A percentile compares a stretch with the other conserved stretches of the same genome.
Evolutionary conservation across 64 coral and sea anemone species (phyloP).

Genomic region (Pocillopora verrucosa): DNA sequence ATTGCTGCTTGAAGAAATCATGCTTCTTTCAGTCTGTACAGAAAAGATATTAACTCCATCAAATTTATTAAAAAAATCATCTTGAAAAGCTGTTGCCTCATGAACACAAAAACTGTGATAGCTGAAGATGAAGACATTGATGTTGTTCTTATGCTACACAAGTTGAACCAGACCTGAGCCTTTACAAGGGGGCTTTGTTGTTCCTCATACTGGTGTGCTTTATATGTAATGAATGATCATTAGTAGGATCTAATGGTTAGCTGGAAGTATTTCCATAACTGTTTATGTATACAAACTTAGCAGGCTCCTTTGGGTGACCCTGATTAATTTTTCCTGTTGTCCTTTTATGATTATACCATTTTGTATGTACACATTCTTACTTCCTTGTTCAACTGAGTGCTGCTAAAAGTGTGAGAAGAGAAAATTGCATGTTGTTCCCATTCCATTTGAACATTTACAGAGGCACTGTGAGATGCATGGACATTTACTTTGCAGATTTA

Average conservation of each 20-base stretch:
- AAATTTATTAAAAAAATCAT: neutral
- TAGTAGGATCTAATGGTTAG: neutral
- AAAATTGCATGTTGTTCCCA: too few relatives aligned
- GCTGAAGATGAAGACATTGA: neutral
- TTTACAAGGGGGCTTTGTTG: neutral
- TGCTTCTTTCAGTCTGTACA: neutral
- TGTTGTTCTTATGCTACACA: neutral
- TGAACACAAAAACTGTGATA: neutral
- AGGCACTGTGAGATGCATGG: too few relatives aligned
- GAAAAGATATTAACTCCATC: neutral
- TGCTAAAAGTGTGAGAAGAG: too few relatives aligned
- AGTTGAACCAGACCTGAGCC: neutral
- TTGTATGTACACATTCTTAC: too few relatives aligned
- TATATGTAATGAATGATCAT: neutral
- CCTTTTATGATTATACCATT: too few relatives aligned
- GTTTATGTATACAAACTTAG: too few relatives aligned
- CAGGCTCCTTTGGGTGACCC: too few relatives aligned
- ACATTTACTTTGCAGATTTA: too few relatives aligned
- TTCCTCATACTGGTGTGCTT: slow-evolving; percentile 1
- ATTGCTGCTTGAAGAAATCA: neutral
- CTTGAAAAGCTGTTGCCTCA: neutral
- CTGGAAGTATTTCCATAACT: neutral
- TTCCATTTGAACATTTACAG: too few relatives aligned
- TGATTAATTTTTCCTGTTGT: too few relatives aligned
- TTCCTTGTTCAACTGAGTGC: too few relatives aligned